Percentiles rank a stretch among this genome's conserved stretches.
phyloP scores from a whole-genome alignment of 30 jellyfish, hydroid and myxozoan species.

The Catostylus mosaicus region DNA sequence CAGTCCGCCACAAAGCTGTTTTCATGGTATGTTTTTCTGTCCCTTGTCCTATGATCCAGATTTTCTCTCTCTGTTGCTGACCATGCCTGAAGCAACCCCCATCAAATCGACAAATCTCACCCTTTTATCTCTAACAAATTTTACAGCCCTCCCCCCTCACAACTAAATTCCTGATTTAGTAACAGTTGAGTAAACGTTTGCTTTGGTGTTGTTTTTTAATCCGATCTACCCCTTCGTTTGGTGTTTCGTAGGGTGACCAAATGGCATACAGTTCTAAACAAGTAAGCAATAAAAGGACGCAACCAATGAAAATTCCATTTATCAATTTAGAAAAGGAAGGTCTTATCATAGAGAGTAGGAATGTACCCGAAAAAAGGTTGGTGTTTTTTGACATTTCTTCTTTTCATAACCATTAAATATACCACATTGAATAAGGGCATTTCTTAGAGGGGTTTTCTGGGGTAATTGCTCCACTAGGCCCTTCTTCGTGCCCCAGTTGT shows the following conservation, averaged over 20 bases:
- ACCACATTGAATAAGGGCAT: too few species aligned
- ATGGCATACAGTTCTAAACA: slow-evolving; percentile 36
- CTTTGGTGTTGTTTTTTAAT: neutral
- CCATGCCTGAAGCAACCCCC: too few species aligned
- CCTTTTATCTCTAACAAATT: too few species aligned
- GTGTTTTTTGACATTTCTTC: neutral
- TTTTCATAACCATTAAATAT: too few species aligned
- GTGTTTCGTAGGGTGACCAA: slow-evolving; percentile 63
- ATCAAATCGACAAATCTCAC: too few species aligned
- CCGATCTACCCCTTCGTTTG: neutral
- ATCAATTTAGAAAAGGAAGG: slow-evolving; percentile 90
- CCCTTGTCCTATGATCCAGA: neutral
- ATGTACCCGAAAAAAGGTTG: slow-evolving; percentile 83
- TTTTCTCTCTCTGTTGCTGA: neutral
- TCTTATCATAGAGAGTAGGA: slow-evolving; percentile 80
- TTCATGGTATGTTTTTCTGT: slow-evolving; percentile 62
- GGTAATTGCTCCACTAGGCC: too few species aligned
- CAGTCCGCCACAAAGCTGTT: slow-evolving; percentile 95
- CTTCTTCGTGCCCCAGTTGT: too few species aligned
- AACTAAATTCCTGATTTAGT: too few species aligned
- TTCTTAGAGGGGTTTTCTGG: too few species aligned
- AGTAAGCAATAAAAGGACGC: slow-evolving; percentile 60
- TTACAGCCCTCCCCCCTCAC: too few species aligned
- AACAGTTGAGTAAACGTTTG: too few species aligned
- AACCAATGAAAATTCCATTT: slow-evolving; percentile 75